Evolutionary conservation across 2,888 invertebrate genomes (phyloP), one percentile per base, ranked within the genome.

Genomic region (Cynaeus angustus): DNA sequence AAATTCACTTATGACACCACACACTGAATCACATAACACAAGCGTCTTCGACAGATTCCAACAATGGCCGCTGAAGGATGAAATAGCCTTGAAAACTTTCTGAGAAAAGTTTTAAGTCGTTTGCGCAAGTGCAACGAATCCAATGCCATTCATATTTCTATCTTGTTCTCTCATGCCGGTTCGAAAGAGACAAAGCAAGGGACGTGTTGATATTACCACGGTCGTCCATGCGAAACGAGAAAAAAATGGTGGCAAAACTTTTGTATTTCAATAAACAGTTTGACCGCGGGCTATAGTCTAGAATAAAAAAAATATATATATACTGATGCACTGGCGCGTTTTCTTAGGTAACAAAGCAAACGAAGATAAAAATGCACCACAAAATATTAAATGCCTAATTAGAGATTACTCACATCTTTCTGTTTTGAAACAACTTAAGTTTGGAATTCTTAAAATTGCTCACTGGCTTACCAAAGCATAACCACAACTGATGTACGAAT

Each of bases 11-110:
- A 41, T 30, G 33, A 58, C 48, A 33, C 45, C 12, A 12, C 16
- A 33, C 66, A 65, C 67, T 65, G 33, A 4, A 8, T 16, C 53
- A 70, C 69, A 72, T 77, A 78, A 75, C 75, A 77, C 77, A 81
- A 82, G 82, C 83, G 82, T 83, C 82, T 82, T 82, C 79, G 68
- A 73, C 78, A 78, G 79, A 75, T 81, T 81, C 78, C 79, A 83
- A 83, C 83, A 83, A 83, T 84, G 83, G 83, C 84, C 81, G 83
- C 84, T 82, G 78, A 82, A 83, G 82, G 82, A 83, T 82, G 78
- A 79, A 79, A 78, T 79, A 81, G 81, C 84, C 84, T 85, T 83
- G 83, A 83, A 83, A 83, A 83, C 80, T 81, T 84, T 83, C 83
- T 84, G 76, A 83, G 84, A 85, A 82, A 83, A 81, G 75, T 81